Conservation (phyloP, 2,888 invertebrate genomes). For the Cotesia congregata region DNA sequence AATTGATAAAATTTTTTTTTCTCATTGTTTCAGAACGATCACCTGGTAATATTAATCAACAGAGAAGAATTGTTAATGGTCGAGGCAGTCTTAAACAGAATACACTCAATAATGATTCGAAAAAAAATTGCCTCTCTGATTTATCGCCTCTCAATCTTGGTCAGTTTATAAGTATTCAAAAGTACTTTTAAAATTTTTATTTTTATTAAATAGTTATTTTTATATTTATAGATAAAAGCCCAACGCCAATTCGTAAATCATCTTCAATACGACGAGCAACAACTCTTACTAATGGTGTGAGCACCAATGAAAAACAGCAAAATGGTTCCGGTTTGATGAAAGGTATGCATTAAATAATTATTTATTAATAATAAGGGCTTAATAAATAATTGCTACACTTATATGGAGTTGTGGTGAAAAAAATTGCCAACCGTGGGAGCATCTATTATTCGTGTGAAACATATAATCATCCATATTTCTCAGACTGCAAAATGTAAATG, state of each 20-base stretch:
- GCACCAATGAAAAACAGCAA: constrained; percentile 41
- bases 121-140: constrained; percentile 60
- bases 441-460: constrained; percentile 2
- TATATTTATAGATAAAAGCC: constrained; percentile 64
- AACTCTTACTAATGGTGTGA: constrained; percentile 38
- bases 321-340: constrained; percentile 45
- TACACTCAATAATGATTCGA: constrained; percentile 61
- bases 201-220: constrained; percentile 30
- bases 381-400: neutral
- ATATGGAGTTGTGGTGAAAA: neutral
- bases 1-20: constrained; percentile 3
- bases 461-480: neutral
- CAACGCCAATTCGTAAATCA: constrained; percentile 60
- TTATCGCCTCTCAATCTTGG: constrained; percentile 63
- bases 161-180: constrained; percentile 49
- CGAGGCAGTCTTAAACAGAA: constrained; percentile 58
- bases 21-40: constrained; percentile 60
- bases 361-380: constrained; percentile 20
- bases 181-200: constrained; percentile 14
- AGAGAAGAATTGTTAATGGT: constrained; percentile 62
- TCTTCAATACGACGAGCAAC: constrained; percentile 46
- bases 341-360: constrained; percentile 39
- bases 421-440: constrained; percentile 16
- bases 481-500: constrained; percentile 1
- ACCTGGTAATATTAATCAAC: constrained; percentile 59